phyloP scores from a whole-genome alignment of 1,140 invertebrate genomes.

The Calycopis cecrops region DNA sequence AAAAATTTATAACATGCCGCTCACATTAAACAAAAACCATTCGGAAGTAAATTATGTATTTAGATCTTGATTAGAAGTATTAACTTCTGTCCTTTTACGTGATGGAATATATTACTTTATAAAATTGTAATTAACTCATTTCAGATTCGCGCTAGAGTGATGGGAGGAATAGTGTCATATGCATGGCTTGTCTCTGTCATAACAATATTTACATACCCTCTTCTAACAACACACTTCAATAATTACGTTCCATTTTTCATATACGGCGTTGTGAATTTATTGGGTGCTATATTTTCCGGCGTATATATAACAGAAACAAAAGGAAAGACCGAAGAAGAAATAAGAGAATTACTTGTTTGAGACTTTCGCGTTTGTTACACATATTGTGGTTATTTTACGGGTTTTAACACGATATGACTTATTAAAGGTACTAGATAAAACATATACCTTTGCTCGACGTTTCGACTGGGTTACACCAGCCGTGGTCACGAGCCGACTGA shows the following conservation, averaged over 20 bases:
- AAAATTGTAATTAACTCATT: constrained; percentile 16
- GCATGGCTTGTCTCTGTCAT: constrained; percentile 38
- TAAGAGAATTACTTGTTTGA: constrained; percentile 4
- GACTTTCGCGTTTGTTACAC: too few relatives aligned
- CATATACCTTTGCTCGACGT: too few relatives aligned
- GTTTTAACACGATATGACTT: too few relatives aligned
- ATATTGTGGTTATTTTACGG: too few relatives aligned
- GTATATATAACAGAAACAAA: constrained; percentile 34
- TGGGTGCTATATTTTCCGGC: constrained; percentile 25
- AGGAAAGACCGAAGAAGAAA: constrained; percentile 31
- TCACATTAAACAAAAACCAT: too few relatives aligned
- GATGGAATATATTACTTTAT: not conserved
- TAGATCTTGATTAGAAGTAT: not conserved
- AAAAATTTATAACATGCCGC: too few relatives aligned
- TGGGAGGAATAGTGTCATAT: constrained; percentile 27
- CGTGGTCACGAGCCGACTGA: too few relatives aligned
- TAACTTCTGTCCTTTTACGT: not conserved
- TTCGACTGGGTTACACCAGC: too few relatives aligned
- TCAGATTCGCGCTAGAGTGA: constrained; percentile 41
- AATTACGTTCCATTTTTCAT: constrained; percentile 29
- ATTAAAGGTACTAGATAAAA: too few relatives aligned
- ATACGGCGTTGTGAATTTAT: constrained; percentile 28
- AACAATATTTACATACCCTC: constrained; percentile 26
- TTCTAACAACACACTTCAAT: constrained; percentile 22
- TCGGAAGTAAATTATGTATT: too few relatives aligned